Evolutionary conservation across 2,797 vertebrate genomes (phyloP), one percentile per base, ranked within the genome.

Genomic region (Lutjanus argentimaculatus): DNA sequence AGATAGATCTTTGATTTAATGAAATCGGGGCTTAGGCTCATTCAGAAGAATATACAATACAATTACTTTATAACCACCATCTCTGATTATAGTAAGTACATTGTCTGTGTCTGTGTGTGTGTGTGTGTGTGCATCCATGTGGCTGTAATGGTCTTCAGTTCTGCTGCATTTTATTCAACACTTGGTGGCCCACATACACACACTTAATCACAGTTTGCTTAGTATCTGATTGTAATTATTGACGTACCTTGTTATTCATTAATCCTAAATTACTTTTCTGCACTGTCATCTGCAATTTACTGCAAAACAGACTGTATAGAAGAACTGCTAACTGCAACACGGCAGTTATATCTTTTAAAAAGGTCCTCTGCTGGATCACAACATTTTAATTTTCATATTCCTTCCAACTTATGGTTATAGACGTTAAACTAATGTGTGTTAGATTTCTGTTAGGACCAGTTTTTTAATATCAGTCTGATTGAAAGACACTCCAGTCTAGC

Each of bases 1-100:
- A 92, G 82, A 89, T 84, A 80, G 85, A 90, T 95, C 92, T 93
- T 93, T 95, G 91, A 92, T 94, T 94, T 92, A 94, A 96, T 94
- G 84, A 95, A 93, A 92, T 76, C 73, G 80, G 56, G 85, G 84
- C 85, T 93, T 89, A 91, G 85, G 82, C 74, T 89, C 88, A 72
- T 78, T 83, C 77, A 67, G 63, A 89, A 91, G 84, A 90, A 90
- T 77, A 84, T 67, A 88, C 86, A 92, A 92, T 89, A 84, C 87
- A 90, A 91, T 93, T 86, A 92, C 82, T 91, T 87, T 78, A 90
- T 89, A 89, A 85, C 85, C 71, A 78, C 72, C 62, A 79, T 85
- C 65, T 77, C 59, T 87, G 85, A 92, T 92, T 85, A 81, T 52
- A 63, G 19, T 70, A 70, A 86, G 57, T 76, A 67, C 69, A 83